Percentiles rank a stretch among this genome's conserved stretches.
phyloP scores from a whole-genome alignment of 2,113 vertebrate species.

The Laterallus jamaicensis region DNA sequence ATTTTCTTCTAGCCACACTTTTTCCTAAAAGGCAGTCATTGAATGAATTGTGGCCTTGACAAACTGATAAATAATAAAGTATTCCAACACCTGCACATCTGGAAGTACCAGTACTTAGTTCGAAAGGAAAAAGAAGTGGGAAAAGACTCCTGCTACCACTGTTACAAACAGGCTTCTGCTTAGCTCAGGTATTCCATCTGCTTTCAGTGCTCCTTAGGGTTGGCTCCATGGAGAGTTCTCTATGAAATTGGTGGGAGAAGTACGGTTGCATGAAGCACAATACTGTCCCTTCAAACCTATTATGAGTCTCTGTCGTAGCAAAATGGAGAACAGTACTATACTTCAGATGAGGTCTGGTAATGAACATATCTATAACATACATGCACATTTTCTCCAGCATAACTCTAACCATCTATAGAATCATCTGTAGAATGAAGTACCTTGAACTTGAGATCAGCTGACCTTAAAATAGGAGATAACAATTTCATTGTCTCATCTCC shows the following conservation, averaged over 20 bases:
- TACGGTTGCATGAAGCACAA: background rate
- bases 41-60: background rate
- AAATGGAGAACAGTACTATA: background rate
- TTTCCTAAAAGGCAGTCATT: background rate
- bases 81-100: background rate
- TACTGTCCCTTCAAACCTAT: background rate
- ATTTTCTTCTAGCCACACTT: background rate
- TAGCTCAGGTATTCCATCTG: background rate
- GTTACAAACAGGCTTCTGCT: background rate
- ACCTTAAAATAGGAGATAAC: background rate
- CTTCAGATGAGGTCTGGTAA: background rate
- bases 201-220: background rate
- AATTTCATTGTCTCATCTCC: background rate
- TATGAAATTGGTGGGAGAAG: background rate
- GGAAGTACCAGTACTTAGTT: background rate
- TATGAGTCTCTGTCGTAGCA: background rate
- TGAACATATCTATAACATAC: background rate
- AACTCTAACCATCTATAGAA: background rate
- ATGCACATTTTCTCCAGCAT: background rate
- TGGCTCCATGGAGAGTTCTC: background rate
- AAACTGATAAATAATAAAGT: background rate
- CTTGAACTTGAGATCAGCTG: background rate
- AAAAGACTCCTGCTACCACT: background rate
- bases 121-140: background rate
- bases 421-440: background rate